Evolutionary conservation across 2,113 vertebrate genomes (phyloP).

Genomic region (Cricetomys ansorgei): DNA sequence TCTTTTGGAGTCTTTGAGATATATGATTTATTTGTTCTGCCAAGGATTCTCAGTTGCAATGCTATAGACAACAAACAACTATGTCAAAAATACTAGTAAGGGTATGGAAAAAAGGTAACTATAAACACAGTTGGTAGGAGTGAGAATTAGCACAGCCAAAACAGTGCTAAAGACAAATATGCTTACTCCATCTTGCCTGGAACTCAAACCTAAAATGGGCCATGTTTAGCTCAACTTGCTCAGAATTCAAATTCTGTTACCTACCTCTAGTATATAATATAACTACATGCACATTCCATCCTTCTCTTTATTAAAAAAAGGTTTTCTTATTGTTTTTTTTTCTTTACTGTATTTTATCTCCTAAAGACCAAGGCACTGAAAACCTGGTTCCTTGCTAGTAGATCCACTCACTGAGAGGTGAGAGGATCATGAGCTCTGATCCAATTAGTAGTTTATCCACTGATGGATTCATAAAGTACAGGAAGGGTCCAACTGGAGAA

Average conservation of each 20-base stretch:
- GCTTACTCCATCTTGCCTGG: neutral
- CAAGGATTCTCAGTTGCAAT: neutral
- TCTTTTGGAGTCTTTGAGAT: constrained; percentile 38
- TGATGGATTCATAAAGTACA: neutral
- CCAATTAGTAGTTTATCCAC: neutral
- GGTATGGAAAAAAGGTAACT: neutral
- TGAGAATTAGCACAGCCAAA: neutral
- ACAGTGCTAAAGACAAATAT: constrained; percentile 30
- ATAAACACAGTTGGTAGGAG: neutral
- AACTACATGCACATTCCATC: neutral
- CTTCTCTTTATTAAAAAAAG: neutral
- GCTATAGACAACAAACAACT: neutral
- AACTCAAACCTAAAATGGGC: constrained; percentile 43
- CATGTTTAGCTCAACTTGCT: constrained; percentile 8
- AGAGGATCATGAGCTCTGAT: neutral
- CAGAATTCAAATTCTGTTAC: constrained; percentile 39
- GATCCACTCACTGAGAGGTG: neutral
- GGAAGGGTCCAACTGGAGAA: neutral
- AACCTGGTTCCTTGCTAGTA: neutral
- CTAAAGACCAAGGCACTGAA: neutral
- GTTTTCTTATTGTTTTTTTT: constrained; percentile 21
- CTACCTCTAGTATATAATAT: constrained; percentile 44
- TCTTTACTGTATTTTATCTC: neutral
- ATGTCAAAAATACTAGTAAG: neutral
- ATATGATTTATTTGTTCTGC: neutral